Base-by-base conservation (phyloP, 2,797 vertebrate genomes). In the Ptychobarbus kaznakovi region DNA sequence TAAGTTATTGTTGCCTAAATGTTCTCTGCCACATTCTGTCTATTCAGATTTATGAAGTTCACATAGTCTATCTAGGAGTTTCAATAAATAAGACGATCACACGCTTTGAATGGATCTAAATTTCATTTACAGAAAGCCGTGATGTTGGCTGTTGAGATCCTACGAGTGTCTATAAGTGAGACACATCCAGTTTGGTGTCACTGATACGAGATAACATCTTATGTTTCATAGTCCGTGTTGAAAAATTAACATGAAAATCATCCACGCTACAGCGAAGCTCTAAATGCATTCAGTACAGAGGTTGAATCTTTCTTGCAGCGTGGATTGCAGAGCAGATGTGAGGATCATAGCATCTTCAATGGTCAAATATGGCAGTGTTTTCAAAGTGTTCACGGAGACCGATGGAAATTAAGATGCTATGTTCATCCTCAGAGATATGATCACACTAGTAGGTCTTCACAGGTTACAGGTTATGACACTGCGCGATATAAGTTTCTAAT, bases 21-120 rank as follows among this genome's bases (percentile, higher is more conserved):
- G 73, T 82, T 68, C 46, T 40, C 75, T 20, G 68, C 51, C 89
- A 91, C 85, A 88, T 88, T 73, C 87, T 42, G 82, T 89, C 88
- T 91, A 87, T 88, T 87, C 85, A 80, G 83, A 80, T 86, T 83
- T 75, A 87, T 65, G n/a, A 87, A 84, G 90, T 92, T 93, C 90
- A 92, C 91, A 92, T 86, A 90, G 89, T 90, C 92, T 93, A 94
- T 90, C 91, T 91, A 91, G 91, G 87, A 91, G 89, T 91, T 86
- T 94, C 92, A 93, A 95, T 93, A 94, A 94, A 88, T 83, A 91
- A 90, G 86, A 93, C 92, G 53, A 93, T 91, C 92, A 92, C 92
- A 93, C 92, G 91, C 90, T 90, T 91, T 85, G 87, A 90, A 90
- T 92, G 92, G 92, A 91, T 91, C 81, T 11, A 86, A 92, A 91